These are phyloP conservation scores for Ceratina calcarata DNA, from an alignment of 1,140 invertebrate species.

Conservation along the genomic window DNA sequence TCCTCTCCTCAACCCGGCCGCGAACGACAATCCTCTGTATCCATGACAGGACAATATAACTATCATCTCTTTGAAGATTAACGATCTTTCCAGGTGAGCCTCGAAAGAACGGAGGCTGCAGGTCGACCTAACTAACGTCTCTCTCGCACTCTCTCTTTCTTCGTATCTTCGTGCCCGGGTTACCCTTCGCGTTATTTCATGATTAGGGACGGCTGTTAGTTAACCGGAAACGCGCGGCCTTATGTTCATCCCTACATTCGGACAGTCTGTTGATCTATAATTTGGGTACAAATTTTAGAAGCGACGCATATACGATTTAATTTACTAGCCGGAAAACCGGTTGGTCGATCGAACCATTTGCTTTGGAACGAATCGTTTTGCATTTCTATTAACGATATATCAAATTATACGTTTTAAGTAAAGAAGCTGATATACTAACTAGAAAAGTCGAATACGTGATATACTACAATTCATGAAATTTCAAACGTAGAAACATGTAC, in stretches of 20 bases:
- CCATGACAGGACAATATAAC: constrained; percentile 43
- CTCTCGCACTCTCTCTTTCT: constrained; percentile 10
- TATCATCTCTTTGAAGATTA: constrained; percentile 51
- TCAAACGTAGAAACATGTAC: no score
- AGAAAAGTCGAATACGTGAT: no score
- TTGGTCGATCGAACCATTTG: no score
- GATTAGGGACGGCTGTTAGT: constrained; percentile 27
- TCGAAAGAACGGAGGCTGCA: constrained; percentile 15
- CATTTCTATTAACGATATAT: no score
- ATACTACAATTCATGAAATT: no score
- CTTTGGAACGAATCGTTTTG: no score
- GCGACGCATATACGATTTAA: no score
- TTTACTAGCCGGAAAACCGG: no score
- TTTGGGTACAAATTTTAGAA: not conserved
- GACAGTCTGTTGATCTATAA: not conserved
- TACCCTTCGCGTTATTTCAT: constrained; percentile 6
- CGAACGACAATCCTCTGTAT: constrained; percentile 48
- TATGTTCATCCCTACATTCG: no score
- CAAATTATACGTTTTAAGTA: no score
- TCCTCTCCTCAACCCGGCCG: no score
- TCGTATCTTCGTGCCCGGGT: constrained; percentile 8
- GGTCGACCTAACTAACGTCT: constrained; percentile 31
- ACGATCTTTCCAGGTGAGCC: constrained; percentile 48
- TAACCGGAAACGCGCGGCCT: not conserved
- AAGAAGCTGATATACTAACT: no score